Conservation (phyloP, 2,888 invertebrate genomes). For the Euzophera pinguis region DNA sequence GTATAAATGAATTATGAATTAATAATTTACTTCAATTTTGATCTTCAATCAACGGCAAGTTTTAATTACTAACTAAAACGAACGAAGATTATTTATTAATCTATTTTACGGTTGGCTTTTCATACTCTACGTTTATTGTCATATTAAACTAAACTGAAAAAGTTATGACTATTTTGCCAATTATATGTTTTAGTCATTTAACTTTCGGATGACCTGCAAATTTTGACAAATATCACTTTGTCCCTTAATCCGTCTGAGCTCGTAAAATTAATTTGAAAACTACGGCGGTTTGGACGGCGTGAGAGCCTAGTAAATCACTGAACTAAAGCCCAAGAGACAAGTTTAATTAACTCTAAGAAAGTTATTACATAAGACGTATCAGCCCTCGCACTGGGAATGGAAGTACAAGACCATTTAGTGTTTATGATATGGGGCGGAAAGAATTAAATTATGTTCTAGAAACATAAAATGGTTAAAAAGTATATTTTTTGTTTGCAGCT, state of each 20-base stretch:
- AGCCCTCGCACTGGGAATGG: constrained; percentile 11
- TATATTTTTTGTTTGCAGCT: too few species aligned
- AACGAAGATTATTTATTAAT: too few species aligned
- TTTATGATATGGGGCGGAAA: not conserved
- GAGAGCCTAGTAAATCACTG: constrained; percentile 47
- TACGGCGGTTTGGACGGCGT: constrained; percentile 29
- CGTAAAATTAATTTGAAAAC: constrained; percentile 49
- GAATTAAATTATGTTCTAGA: not conserved
- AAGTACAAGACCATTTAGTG: not conserved
- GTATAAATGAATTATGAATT: too few species aligned
- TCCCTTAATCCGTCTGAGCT: constrained; percentile 26
- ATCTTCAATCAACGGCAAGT: too few species aligned
- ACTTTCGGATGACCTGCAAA: not conserved
- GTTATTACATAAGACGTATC: constrained; percentile 36
- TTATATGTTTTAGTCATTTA: too few species aligned
- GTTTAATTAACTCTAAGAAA: constrained; percentile 57
- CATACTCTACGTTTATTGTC: too few species aligned
- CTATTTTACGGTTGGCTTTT: too few species aligned
- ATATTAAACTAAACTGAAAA: too few species aligned
- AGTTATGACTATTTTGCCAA: too few species aligned
- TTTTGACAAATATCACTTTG: constrained; percentile 7
- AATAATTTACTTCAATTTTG: too few species aligned
- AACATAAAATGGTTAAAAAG: too few species aligned
- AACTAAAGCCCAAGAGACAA: constrained; percentile 47
- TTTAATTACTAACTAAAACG: too few species aligned